Conservation (phyloP, 2,113 vertebrate species). For the human region GRCh38 chr16:6855501-6856000, state of each 20-base stretch:
- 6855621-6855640: too few relatives aligned
- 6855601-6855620: too few relatives aligned
- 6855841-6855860: accelerated
- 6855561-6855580: too few relatives aligned
- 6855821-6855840: accelerated
- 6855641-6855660: too few relatives aligned
- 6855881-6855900: accelerated
- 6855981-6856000: not conserved
- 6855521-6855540: too few relatives aligned
- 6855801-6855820: not conserved
- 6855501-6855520: too few relatives aligned
- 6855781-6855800: not conserved
- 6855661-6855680: not conserved
- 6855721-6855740: not conserved
- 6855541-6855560: too few relatives aligned
- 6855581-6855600: too few relatives aligned
- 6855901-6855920: too few relatives aligned
- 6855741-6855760: not conserved
- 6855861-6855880: too few relatives aligned
- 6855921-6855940: too few relatives aligned
- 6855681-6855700: not conserved
- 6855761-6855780: not conserved
- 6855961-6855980: not conserved
- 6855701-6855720: not conserved
- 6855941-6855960: not conserved